Conservation (phyloP, 2,113 vertebrate species). For the Murina feae region DNA sequence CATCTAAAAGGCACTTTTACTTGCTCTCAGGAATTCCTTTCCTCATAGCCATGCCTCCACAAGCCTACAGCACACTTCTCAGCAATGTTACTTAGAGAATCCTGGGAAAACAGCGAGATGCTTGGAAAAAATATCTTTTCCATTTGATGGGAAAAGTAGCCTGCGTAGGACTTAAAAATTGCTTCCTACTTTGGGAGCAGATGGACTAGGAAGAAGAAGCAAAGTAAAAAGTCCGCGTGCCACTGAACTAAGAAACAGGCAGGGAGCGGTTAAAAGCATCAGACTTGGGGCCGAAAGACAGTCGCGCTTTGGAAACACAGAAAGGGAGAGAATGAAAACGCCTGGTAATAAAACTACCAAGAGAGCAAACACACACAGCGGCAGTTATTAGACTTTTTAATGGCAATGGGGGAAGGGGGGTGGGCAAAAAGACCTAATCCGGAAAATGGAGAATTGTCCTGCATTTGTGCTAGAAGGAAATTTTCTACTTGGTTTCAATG, state of each 20-base stretch:
- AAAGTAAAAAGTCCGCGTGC: not conserved
- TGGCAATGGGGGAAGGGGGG: not conserved
- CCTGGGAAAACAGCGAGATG: not conserved
- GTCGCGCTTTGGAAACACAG: not conserved
- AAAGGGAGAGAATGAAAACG: constrained; percentile 7
- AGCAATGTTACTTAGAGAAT: not conserved
- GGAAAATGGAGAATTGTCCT: not conserved
- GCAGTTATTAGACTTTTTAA: not conserved
- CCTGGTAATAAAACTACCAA: constrained; percentile 34
- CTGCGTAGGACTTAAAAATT: not conserved
- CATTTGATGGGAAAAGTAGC: constrained; percentile 30
- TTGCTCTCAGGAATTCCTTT: not conserved
- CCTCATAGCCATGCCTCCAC: not conserved
- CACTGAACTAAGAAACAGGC: not conserved
- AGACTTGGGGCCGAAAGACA: constrained; percentile 25
- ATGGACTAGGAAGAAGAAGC: not conserved
- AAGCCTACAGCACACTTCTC: constrained; percentile 20
- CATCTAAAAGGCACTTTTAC: not conserved
- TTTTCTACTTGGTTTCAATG: constrained; percentile 16
- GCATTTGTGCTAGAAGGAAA: not conserved
- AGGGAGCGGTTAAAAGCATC: constrained; percentile 22
- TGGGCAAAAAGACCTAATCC: not conserved
- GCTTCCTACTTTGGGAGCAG: constrained; percentile 6
- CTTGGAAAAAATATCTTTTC: not conserved
- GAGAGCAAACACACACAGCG: not conserved